Conservation (phyloP, 2,888 invertebrate genomes). For the Elaeidobius kamerunicus region DNA sequence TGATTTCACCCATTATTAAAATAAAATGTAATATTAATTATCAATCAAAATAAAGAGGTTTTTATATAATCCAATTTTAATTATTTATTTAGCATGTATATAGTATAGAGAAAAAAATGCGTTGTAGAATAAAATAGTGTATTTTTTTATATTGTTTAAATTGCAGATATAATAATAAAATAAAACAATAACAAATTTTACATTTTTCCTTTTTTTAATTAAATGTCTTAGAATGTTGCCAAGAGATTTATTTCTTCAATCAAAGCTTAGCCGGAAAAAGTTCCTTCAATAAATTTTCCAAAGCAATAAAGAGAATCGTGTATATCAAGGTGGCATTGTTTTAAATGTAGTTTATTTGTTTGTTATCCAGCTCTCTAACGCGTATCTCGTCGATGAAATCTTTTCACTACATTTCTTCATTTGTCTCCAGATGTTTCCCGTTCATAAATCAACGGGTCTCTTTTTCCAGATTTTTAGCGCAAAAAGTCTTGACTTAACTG, state of each 20-base stretch:
- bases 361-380: conserved; percentile 42
- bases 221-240: background rate
- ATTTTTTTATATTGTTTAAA: background rate
- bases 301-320: conserved; percentile 18
- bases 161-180: background rate
- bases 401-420: conserved; percentile 45
- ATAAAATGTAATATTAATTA: no score
- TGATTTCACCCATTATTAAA: no score
- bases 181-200: background rate
- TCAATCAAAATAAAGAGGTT: background rate
- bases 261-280: conserved; percentile 14
- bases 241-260: conserved; percentile 17
- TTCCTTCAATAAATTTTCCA: conserved; percentile 22
- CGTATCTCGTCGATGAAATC: conserved; percentile 38
- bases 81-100: no score
- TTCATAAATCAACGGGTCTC: conserved; percentile 36
- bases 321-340: conserved; percentile 27
- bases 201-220: no score
- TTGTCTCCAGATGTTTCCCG: conserved; percentile 39
- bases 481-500: conserved; percentile 19
- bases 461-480: conserved; percentile 23
- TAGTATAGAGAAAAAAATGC: no score
- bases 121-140: background rate
- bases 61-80: no score
- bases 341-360: conserved; percentile 45